Base-by-base conservation (phyloP, 2,113 vertebrate genomes). In the Microcebus lehilahytsara region DNA sequence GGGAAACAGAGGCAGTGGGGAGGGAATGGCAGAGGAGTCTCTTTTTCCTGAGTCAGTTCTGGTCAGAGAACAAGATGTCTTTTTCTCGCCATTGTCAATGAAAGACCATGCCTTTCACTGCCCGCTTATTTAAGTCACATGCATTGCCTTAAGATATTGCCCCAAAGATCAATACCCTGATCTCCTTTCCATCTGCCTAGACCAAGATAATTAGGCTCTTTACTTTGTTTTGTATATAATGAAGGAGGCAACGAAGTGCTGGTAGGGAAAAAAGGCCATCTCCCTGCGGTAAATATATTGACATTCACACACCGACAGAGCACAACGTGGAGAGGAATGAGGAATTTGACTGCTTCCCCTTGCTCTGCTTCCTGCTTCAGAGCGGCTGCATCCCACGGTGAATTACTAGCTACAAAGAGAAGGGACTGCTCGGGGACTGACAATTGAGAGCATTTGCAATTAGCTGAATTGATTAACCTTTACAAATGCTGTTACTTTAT, bases 381-480 rank as follows among this genome's bases (percentile, higher is more conserved):
- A 78, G 30, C 90, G 95, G 87, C 72, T 80, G 86, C 96, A 94
- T 97, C 97, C 98, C 97, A 98, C 91, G 84, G 93, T 98, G 97
- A 98, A 98, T 98, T 98, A 97, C 95, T 88, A 93, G 75, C 91
- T 98, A 97, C 97, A 98, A 98, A 98, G 98, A 98, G 87, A 98
- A 97, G 89, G 46, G 85, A 88, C 97, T 96, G 92, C 97, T 98
- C 98, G 98, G 97, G 97, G 94, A 97, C 97, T 98, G 98, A 97
- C 97, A 98, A 97, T 94, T 95, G 98, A 98, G 97, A 98, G 93
- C 98, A 98, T 98, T 98, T 98, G 98, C 98, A 98, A 98, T 99
- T 98, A 98, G 95, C 96, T 98, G 98, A 98, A 99, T 98, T 98
- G 98, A 99, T 99, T 99, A 99, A 98, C 98, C 98, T 99, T 98